Evolutionary conservation across 2,797 vertebrate genomes (phyloP), one percentile per base, ranked within the genome.

Genomic region (Lepus oiostolus): DNA sequence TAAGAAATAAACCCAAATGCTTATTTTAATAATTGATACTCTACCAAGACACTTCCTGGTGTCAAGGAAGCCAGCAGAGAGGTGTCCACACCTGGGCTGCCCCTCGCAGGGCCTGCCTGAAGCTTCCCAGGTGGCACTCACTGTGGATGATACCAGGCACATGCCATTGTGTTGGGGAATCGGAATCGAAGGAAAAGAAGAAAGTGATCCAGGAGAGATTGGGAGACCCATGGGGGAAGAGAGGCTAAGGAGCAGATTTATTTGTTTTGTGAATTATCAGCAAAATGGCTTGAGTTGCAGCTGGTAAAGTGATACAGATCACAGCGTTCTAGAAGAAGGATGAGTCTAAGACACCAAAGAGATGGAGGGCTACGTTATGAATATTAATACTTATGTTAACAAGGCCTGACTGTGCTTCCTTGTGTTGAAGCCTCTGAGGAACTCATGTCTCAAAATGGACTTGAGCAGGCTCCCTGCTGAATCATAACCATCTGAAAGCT

Each of bases 231-330:
- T 52, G 90, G 32, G 82, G 90, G 63, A 52, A 87, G 30, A 81
- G 24, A 88, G 58, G 21, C 62, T 77, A 77, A 38, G 0, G 90
- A 92, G 88, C 74, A 86, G 50, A 77, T 63, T 79, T 90, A 76
- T 92, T 95, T 94, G 95, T 97, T 97, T 96, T 81, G 68, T 87
- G 84, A 96, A 92, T 94, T 90, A 91, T 76, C 38, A 75, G 50
- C 72, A 96, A 84, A 90, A 60, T 82, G 19, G 72, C 75, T 91
- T 19, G 30, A 76, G 77, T 30, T 52, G 2, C 32, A 67, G 58
- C 74, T 47, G 54, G 83, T 82, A 65, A 86, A 77, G 50, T 75
- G 60, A 86, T 93, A 89, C 72, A 67, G 85, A 7, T 2, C 71
- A 62, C 77, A 77, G 72, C 63, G 30, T 67, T 95, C 90, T 68